Conservation (phyloP, 1,140 invertebrate species). For the Drosophila carrolli region DNA sequence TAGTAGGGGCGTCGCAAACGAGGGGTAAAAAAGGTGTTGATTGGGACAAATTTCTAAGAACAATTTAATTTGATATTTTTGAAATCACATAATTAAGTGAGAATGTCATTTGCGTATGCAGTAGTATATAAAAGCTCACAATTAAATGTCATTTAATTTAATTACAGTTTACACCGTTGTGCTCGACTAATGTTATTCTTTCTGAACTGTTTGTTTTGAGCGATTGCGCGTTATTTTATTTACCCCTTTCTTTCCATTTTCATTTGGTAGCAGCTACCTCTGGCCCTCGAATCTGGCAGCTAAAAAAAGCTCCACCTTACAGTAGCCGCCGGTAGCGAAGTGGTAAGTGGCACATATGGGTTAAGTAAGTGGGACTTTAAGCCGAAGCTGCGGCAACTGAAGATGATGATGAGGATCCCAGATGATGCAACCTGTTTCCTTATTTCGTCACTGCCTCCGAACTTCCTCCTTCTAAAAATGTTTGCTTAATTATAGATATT, state of each 20-base stretch:
- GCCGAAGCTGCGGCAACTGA: slow-evolving; percentile 5
- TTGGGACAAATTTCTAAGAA: too few relatives aligned
- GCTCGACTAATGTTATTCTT: too few relatives aligned
- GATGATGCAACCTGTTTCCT: slow-evolving; percentile 71
- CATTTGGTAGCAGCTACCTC: slow-evolving; percentile 2
- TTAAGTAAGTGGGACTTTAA: slow-evolving; percentile 15
- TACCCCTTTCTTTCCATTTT: background rate
- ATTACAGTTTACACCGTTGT: too few relatives aligned
- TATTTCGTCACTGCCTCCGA: slow-evolving; percentile 40
- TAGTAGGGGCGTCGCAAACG: background rate
- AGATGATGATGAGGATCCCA: slow-evolving; percentile 10
- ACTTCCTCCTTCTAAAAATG: slow-evolving; percentile 22
- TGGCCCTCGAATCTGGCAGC: background rate
- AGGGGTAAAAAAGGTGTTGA: too few relatives aligned
- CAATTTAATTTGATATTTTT: background rate
- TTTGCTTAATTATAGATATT: slow-evolving; percentile 73
- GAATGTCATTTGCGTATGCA: too few relatives aligned
- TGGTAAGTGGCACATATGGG: slow-evolving; percentile 18
- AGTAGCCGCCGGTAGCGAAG: slow-evolving; percentile 36
- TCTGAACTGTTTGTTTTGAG: too few relatives aligned
- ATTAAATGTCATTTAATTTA: too few relatives aligned
- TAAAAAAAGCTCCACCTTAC: background rate
- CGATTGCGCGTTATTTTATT: background rate
- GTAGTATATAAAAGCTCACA: too few relatives aligned
- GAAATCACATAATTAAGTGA: too few relatives aligned